Conservation (phyloP, 2,888 invertebrate species). For the Cheilosia pagana region DNA sequence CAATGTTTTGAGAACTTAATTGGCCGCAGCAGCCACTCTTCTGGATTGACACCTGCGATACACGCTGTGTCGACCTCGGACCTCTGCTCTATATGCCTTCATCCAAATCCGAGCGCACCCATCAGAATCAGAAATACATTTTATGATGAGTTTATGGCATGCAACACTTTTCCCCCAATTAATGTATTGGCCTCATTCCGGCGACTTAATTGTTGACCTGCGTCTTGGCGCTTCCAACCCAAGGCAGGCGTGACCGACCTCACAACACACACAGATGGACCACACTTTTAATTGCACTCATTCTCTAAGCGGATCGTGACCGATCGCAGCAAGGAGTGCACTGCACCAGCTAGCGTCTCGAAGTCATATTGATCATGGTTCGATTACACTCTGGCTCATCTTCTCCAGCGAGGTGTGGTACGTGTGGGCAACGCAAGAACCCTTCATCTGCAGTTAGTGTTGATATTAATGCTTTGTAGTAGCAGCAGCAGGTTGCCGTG, state of each 20-base stretch:
- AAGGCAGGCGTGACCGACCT: conserved; percentile 5
- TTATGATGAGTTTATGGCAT: too few species aligned
- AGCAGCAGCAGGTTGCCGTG: conserved; percentile 49
- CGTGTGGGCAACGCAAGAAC: conserved; percentile 13
- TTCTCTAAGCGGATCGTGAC: conserved; percentile 58
- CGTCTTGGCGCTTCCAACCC: not conserved
- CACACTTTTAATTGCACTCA: conserved; percentile 63
- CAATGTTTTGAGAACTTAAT: conserved; percentile 37
- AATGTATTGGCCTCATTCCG: too few species aligned
- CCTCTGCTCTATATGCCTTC: not conserved
- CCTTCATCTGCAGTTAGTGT: conserved; percentile 46
- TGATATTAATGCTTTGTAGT: conserved; percentile 64
- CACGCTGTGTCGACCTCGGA: conserved; percentile 1
- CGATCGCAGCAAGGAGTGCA: conserved; percentile 9
- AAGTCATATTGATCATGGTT: conserved; percentile 50
- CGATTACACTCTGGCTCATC: conserved; percentile 23
- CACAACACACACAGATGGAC: conserved; percentile 9
- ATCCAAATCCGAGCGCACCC: too few species aligned
- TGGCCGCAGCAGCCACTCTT: conserved; percentile 16
- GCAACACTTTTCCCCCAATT: too few species aligned
- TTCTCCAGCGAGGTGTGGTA: conserved; percentile 41
- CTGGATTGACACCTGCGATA: conserved; percentile 36
- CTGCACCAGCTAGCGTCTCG: conserved; percentile 9
- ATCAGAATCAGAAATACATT: too few species aligned
- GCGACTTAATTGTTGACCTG: too few species aligned